Evolutionary conservation across 2,797 vertebrate genomes (phyloP).

Genomic region (Enteromius fasciolatus): DNA sequence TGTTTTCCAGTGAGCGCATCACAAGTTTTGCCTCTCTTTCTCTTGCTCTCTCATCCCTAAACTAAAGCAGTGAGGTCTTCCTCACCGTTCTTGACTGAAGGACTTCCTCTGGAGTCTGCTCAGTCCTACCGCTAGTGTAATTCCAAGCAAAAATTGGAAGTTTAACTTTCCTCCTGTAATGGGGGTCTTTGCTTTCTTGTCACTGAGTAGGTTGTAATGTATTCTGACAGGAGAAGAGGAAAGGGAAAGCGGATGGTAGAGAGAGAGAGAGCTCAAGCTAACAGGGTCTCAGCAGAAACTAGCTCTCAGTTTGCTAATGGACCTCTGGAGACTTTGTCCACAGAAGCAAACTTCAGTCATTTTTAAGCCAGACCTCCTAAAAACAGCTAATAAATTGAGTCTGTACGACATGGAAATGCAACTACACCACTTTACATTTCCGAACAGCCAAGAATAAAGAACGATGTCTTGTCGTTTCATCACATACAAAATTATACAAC

Average conservation of each 20-base stretch:
- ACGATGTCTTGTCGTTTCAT: slow-evolving; percentile 7
- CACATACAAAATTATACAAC: not conserved
- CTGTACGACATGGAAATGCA: slow-evolving; percentile 45
- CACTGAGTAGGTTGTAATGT: slow-evolving; percentile 77
- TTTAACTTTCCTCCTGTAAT: slow-evolving; percentile 78
- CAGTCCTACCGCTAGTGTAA: slow-evolving; percentile 75
- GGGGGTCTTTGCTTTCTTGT: slow-evolving; percentile 66
- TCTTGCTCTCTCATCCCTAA: slow-evolving; percentile 63
- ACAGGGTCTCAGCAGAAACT: slow-evolving; percentile 69
- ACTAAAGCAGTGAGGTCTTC: slow-evolving; percentile 83
- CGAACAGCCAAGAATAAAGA: slow-evolving; percentile 13
- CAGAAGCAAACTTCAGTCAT: slow-evolving; percentile 71
- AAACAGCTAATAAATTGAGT: slow-evolving; percentile 56
- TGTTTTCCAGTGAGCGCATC: slow-evolving; percentile 99
- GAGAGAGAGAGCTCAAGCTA: slow-evolving; percentile 54
- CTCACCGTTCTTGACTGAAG: slow-evolving; percentile 80
- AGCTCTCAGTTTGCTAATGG: slow-evolving; percentile 83
- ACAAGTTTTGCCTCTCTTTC: slow-evolving; percentile 82
- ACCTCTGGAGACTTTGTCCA: slow-evolving; percentile 79
- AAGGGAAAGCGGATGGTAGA: slow-evolving; percentile 35
- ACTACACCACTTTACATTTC: slow-evolving; percentile 22
- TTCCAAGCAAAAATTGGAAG: slow-evolving; percentile 81
- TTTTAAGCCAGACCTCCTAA: slow-evolving; percentile 69
- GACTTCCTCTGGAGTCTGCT: slow-evolving; percentile 79
- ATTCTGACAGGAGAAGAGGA: slow-evolving; percentile 75